A percentile compares a stretch with the other conserved stretches of the same genome.
phyloP scores from a whole-genome alignment of 2,888 invertebrate genomes.

The Heliconius aoede region DNA sequence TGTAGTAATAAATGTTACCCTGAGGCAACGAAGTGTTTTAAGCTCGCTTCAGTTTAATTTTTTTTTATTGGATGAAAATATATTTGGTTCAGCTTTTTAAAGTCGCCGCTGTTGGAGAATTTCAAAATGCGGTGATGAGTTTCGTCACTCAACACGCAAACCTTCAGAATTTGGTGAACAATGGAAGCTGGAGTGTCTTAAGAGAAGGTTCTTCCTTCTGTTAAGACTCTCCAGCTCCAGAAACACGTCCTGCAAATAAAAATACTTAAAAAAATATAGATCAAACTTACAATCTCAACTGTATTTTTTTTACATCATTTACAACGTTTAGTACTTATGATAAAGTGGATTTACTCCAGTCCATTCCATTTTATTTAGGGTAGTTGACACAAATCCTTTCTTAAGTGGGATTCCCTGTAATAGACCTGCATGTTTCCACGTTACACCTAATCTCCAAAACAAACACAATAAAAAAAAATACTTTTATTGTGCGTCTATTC shows the following conservation, averaged over 20 bases:
- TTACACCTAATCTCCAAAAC: constrained; percentile 23
- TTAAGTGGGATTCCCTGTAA: constrained; percentile 8
- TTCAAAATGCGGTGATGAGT: neutral
- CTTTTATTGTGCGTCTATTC: constrained; percentile 1
- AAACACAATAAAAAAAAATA: constrained; percentile 30
- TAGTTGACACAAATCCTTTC: neutral
- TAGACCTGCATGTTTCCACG: constrained; percentile 4
- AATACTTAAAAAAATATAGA: too few relatives aligned
- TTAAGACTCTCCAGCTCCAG: too few relatives aligned
- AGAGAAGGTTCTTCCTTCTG: too few relatives aligned
- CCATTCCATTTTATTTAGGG: neutral
- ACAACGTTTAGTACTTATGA: neutral
- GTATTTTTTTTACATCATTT: neutral
- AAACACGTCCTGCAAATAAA: too few relatives aligned
- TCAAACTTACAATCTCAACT: too few relatives aligned
- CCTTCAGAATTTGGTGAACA: too few relatives aligned
- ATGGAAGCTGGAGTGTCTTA: too few relatives aligned
- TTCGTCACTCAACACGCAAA: too few relatives aligned
- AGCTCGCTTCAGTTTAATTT: constrained; percentile 12
- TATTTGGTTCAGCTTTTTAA: neutral
- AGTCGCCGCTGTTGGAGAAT: neutral
- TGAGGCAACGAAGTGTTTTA: constrained; percentile 22
- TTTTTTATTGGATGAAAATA: constrained; percentile 4
- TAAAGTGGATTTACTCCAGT: neutral
- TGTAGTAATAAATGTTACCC: constrained; percentile 26